These are phyloP conservation scores for Aspidiotus rigidus DNA, from an alignment of 2,888 invertebrate species.

Conservation along the genomic window DNA sequence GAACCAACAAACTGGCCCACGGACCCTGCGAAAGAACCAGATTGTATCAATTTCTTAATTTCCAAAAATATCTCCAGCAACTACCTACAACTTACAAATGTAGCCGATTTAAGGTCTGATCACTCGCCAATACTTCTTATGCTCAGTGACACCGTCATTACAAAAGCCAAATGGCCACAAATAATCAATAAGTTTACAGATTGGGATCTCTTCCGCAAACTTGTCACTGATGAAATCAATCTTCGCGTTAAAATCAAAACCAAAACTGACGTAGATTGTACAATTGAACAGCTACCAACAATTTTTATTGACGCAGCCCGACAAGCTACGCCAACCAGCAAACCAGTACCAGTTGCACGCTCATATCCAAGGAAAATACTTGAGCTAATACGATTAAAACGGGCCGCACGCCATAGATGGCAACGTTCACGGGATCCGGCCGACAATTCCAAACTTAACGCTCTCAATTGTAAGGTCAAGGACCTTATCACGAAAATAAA, in stretches of 20 bases:
- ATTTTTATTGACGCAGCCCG: slow-evolving; percentile 11
- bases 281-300: slow-evolving; percentile 11
- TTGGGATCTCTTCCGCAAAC: slow-evolving; percentile 11
- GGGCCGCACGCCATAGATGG: slow-evolving; percentile 7
- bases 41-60: slow-evolving; percentile 38
- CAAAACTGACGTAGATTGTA: slow-evolving; percentile 20
- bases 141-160: slow-evolving; percentile 2
- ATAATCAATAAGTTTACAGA: slow-evolving; percentile 14
- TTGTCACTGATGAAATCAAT: slow-evolving; percentile 16
- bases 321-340: background rate
- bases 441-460: slow-evolving; percentile 1
- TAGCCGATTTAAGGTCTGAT: slow-evolving; percentile 20
- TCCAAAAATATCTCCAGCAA: slow-evolving; percentile 33
- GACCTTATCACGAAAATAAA: too few species aligned
- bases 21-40: slow-evolving; percentile 38
- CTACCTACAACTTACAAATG: background rate
- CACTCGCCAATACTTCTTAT: slow-evolving; percentile 25
- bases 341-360: background rate
- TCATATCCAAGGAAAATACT: background rate
- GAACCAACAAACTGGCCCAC: slow-evolving; percentile 39
- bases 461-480: background rate
- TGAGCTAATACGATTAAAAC: too few species aligned
- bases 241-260: slow-evolving; percentile 24
- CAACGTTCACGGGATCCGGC: slow-evolving; percentile 6
- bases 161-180: background rate